phyloP scores from a whole-genome alignment of 2,888 invertebrate species.

The Eudasyphora cyanicolor region DNA sequence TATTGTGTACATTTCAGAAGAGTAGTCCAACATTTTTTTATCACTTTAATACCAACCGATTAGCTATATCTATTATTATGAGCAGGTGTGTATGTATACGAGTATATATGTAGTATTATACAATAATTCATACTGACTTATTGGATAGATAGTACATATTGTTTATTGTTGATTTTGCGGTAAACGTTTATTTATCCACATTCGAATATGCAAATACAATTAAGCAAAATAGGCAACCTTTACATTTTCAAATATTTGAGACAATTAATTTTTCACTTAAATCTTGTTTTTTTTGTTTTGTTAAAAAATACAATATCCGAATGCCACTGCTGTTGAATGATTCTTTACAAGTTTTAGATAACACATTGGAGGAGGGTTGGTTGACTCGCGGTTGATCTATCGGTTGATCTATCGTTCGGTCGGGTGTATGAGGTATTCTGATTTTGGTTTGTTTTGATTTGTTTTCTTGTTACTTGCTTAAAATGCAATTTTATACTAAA shows the following conservation, averaged over 20 bases:
- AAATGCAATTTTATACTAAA: constrained; percentile 57
- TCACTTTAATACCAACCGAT: too few species aligned
- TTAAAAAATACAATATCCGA: background rate
- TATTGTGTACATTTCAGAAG: background rate
- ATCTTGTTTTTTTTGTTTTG: background rate
- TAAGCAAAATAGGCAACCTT: too few species aligned
- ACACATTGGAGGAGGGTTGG: background rate
- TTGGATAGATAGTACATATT: background rate
- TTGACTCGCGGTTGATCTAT: background rate
- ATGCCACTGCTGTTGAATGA: background rate
- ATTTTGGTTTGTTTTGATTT: background rate
- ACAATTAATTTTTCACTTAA: too few species aligned
- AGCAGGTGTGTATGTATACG: background rate
- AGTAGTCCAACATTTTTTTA: constrained; percentile 28
- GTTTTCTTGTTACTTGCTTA: constrained; percentile 41
- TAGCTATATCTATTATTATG: too few species aligned
- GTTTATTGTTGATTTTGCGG: constrained; percentile 3
- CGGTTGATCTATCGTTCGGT: background rate
- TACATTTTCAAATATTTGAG: too few species aligned
- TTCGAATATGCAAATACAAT: too few species aligned
- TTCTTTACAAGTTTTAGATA: background rate
- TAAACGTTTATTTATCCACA: background rate
- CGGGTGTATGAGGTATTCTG: background rate
- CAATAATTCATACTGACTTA: too few species aligned
- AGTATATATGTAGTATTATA: background rate